A percentile compares a stretch with the other conserved stretches of the same genome.
These are phyloP conservation scores for Meleagris gallopavo DNA, from an alignment of 2,113 vertebrate species.

Conservation along the genomic window DNA sequence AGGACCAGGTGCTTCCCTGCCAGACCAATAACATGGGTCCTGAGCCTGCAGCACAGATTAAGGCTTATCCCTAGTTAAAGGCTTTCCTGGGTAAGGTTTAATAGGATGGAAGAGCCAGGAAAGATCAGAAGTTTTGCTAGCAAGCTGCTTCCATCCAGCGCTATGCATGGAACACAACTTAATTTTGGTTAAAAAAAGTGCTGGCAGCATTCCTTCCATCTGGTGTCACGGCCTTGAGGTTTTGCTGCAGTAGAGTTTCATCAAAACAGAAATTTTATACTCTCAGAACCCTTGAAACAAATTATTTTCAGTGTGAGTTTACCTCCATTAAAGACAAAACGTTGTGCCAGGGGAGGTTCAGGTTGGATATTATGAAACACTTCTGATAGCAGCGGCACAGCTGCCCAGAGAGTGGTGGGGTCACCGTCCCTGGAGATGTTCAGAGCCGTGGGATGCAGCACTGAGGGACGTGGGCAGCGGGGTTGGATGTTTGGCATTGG, in stretches of 20 bases:
- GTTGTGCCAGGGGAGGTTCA: too few relatives aligned
- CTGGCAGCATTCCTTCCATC: background rate
- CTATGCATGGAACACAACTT: background rate
- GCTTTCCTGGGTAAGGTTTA: slow-evolving; percentile 10
- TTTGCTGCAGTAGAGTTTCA: background rate
- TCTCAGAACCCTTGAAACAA: background rate
- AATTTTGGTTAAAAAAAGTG: background rate
- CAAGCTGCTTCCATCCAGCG: background rate
- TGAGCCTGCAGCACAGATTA: background rate
- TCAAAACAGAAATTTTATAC: background rate
- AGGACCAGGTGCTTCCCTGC: background rate
- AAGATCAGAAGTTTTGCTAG: background rate
- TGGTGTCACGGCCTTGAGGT: background rate
- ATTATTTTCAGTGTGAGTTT: background rate
- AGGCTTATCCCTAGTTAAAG: slow-evolving; percentile 28
- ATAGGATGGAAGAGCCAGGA: slow-evolving; percentile 16
- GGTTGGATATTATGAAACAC: too few relatives aligned
- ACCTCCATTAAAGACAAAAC: background rate
- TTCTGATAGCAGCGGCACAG: too few relatives aligned
- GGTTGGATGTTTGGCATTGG: too few relatives aligned
- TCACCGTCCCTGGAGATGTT: too few relatives aligned
- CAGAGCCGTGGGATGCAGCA: too few relatives aligned
- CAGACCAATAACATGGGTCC: background rate
- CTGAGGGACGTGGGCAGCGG: too few relatives aligned
- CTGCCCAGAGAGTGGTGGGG: too few relatives aligned